A percentile compares a stretch with the other conserved stretches of the same genome.
Evolutionary conservation across 2,113 vertebrate species (phyloP).

Genomic region (Fregetta grallaria): DNA sequence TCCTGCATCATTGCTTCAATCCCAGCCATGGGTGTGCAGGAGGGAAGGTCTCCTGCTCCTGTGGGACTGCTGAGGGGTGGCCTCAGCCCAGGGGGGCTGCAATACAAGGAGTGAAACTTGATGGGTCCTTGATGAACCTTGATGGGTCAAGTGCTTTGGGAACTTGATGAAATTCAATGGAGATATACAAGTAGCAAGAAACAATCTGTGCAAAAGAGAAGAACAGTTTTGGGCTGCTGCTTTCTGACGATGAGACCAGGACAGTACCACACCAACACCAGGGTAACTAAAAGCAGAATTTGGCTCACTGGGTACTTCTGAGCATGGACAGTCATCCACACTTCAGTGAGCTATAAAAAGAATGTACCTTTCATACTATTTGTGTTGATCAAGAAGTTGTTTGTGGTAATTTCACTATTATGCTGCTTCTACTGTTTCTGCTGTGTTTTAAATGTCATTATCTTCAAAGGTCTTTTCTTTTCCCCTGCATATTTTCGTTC

Average conservation of each 20-base stretch:
- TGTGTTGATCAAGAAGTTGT: background rate
- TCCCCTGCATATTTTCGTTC: background rate
- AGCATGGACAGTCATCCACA: background rate
- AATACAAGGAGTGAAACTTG: background rate
- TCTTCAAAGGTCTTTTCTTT: background rate
- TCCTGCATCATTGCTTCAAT: background rate
- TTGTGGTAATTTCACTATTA: conserved; percentile 9
- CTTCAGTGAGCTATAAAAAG: background rate
- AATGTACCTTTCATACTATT: background rate
- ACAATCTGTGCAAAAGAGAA: background rate
- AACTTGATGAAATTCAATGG: background rate
- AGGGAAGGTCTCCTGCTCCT: background rate
- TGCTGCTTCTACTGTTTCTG: background rate
- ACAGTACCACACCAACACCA: fast-evolving
- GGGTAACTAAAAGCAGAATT: background rate
- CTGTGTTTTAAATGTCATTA: background rate
- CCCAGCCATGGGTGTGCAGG: fast-evolving
- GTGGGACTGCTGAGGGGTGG: background rate
- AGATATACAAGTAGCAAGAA: fast-evolving
- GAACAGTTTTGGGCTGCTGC: background rate
- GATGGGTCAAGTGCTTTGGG: background rate
- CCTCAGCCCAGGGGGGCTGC: background rate
- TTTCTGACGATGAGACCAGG: background rate
- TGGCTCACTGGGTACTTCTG: background rate
- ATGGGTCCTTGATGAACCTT: background rate